Evolutionary conservation across 2,888 invertebrate genomes (phyloP), one percentile per base, ranked within the genome.

Genomic region (Eubasilissa splendida): DNA sequence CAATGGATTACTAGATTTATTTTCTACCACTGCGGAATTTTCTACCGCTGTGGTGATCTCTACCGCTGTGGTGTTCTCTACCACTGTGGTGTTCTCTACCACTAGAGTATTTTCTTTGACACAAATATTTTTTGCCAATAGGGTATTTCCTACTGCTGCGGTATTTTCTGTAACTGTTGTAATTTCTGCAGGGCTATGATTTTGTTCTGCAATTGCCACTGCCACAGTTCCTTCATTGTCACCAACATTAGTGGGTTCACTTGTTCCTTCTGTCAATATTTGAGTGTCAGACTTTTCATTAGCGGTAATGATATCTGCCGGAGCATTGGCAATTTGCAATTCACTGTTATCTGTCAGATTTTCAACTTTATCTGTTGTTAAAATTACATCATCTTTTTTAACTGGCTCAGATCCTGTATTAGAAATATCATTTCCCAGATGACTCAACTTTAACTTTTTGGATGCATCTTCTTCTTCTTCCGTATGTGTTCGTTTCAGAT

Each of bases 381-480:
- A n/a, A 60, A 50, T 12, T 42, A n/a, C 50, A 10, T 78, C 78
- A 7, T 14, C 33, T 10, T 56, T 60, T 59, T 78, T 78, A 54
- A 8, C 63, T 8, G 52, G 2, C 88, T 88, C 84, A 12, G 53
- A 52, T 53, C 22, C 77, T 33, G 53, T 56, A 56, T 71, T 71
- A n/a, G 31, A 31, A 60, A 65, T 70, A 52, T 77, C 80, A 10
- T 54, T 71, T 76, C 22, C 65, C 59, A 60, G 5, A 31, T 68
- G 58, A 52, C 7, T 66, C 33, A 58, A 58, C 59, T 79, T 79
- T n/a, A 58, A 5, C 33, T 80, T 80, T 63, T 90, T 90, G 31
- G 88, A 90, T 3, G 90, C 88, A n/a, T 89, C 89, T 79, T 86
- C 85, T 80, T 88, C 87, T 22, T 58, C 63, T 42, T 74, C 70